Base-by-base conservation (phyloP, 2,113 vertebrate species). In the Rhabdomys dilectus region DNA sequence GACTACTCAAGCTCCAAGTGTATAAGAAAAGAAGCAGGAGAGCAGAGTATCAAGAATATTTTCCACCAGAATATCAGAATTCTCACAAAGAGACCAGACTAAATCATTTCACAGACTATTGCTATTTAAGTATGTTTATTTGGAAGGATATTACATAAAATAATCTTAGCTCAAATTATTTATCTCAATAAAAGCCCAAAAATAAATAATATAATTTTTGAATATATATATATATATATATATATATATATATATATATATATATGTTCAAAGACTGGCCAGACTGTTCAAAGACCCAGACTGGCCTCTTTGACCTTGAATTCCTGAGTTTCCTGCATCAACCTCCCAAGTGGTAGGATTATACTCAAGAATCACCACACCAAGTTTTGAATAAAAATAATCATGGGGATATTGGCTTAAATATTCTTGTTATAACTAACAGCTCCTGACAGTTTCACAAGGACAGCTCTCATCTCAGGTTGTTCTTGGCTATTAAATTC, bases 1-100 rank as follows among this genome's bases (percentile, higher is more conserved):
- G 42, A 56, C 58, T 31, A 22, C 36, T 86, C 39, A 89, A 92
- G 22, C 75, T 77, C 45, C 31, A 70, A 2, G 51, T 89, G 26
- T 53, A 42, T 34, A 78, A 82, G 22, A 19, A 42, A 7, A 73
- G 29, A 36, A 92, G 26, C 17, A 93, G 78, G 45, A 96, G 90
- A 73, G 48, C 51, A 80, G 24, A 75, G 53, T 24, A 77, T 64
- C 4, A 64, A 87, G 13, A 64, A 39, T n/a, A n/a, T n/a, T n/a
- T 93, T 85, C 90, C 17, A 86, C 13, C 75, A 94, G 88, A 86
- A 64, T 70, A 5, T 94, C 66, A 81, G 78, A 93, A 77, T 53
- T 64, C 36, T 82, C 19, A 64, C 7, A 26, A n/a, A 77, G 70
- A 9, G 68, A 7, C 13, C 6, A 51, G 42, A 56, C 42, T 34